Evolutionary conservation across 2,888 invertebrate species (phyloP).

Genomic region (Deilephila porcellus): DNA sequence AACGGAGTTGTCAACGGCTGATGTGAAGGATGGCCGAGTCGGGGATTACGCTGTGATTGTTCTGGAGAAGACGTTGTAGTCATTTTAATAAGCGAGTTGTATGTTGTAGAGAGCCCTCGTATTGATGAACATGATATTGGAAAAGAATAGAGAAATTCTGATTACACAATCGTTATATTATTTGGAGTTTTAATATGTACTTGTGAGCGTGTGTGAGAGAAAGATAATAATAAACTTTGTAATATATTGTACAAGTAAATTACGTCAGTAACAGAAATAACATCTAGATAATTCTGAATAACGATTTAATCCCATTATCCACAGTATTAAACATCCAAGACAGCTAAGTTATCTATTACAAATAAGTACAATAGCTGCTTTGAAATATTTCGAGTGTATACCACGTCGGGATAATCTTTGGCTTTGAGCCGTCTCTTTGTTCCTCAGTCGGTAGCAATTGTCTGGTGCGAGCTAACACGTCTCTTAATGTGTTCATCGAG

Average conservation of each 20-base stretch:
- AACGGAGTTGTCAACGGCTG: too few relatives aligned
- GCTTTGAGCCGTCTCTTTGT: background rate
- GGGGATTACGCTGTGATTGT: too few relatives aligned
- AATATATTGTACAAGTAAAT: background rate
- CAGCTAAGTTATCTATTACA: background rate
- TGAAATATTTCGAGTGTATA: background rate
- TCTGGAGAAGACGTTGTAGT: too few relatives aligned
- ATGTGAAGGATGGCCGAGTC: too few relatives aligned
- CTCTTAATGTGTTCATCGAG: background rate
- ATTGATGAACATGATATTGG: too few relatives aligned
- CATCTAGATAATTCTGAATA: background rate
- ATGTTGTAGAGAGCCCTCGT: too few relatives aligned
- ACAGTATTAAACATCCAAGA: background rate
- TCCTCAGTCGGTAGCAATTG: background rate
- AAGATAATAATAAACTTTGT: too few relatives aligned
- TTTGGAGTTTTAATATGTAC: too few relatives aligned
- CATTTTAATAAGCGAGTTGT: too few relatives aligned
- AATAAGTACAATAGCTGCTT: background rate
- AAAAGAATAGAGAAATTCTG: too few relatives aligned
- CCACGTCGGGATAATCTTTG: constrained; percentile 5
- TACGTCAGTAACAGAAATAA: background rate
- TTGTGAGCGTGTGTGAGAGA: too few relatives aligned
- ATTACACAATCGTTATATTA: too few relatives aligned
- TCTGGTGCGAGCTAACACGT: background rate
- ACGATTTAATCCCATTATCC: background rate